Base-by-base conservation (phyloP, 2,888 invertebrate genomes). In the Tolmerus cingulatus region DNA sequence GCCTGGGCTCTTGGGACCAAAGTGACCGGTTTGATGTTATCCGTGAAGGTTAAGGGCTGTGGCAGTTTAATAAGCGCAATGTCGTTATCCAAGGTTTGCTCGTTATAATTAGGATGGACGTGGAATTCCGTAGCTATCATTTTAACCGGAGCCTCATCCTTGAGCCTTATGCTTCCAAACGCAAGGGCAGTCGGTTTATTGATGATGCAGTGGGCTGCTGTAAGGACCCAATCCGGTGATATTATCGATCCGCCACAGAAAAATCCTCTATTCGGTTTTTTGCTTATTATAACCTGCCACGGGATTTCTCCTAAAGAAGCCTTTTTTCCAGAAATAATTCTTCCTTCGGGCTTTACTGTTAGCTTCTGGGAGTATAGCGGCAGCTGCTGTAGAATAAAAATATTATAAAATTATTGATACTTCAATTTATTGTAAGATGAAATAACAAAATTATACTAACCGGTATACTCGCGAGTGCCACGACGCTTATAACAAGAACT, bases 221-320 rank as follows among this genome's bases (percentile, higher is more conserved):
- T 77, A 2, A 86, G 51, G 1, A 86, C 77, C 86, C 86, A 86
- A 51, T 86, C 86, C 34, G 51, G 16, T 3, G 77, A 76, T 14
- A 86, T 86, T 46, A 86, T 76, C 2, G 86, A 77, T 12, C 86
- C 86, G n/a, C 86, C 86, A 77, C 86, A 86, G 5, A 85, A 85
- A 51, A 74, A 85, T 74, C 74, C 74, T 74, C 19, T 74, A 43
- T 85, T 85, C 27, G 74, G 85, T 87, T 91, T 90, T 8, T 90
- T 89, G 86, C 91, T 92, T 0, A 92, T 86, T 85, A 92, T 90
- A 9, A 91, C 92, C 87, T 92, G 92, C 91, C 92, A 92, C 5
- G 92, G 92, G 66, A 92, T 91, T 74, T 85, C 74, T 8, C 85
- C 85, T 34, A 85, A 74, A 19, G 74, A 16, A 43, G 85, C 85